phyloP scores from a whole-genome alignment of 2,113 vertebrate genomes.

The Hystrix cristata region DNA sequence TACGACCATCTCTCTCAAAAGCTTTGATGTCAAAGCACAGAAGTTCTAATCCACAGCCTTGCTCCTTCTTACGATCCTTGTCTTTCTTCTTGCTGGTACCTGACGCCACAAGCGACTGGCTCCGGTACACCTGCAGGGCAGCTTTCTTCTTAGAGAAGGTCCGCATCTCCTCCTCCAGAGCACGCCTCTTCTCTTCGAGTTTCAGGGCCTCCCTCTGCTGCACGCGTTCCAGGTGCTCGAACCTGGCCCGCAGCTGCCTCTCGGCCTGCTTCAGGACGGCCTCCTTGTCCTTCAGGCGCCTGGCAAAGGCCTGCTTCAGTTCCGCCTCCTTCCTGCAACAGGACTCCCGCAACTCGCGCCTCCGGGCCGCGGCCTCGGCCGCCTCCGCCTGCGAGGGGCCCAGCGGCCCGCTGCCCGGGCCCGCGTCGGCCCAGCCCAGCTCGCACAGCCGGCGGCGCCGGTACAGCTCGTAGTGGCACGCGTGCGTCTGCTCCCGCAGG shows the following conservation, averaged over 20 bases:
- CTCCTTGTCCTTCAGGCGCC: background rate
- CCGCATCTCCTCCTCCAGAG: background rate
- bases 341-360: background rate
- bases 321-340: background rate
- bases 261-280: background rate
- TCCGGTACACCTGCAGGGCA: background rate
- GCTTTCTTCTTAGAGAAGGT: background rate
- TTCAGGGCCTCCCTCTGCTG: background rate
- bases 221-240: background rate
- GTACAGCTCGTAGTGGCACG: background rate
- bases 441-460: background rate
- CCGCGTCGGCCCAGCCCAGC: background rate
- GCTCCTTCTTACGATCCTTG: background rate
- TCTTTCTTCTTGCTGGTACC: too few relatives aligned
- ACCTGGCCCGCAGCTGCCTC: background rate
- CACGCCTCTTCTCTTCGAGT: background rate
- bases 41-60: background rate
- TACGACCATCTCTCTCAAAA: background rate
- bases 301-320: background rate
- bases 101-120: background rate
- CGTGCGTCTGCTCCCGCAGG: background rate
- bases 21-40: background rate
- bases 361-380: background rate
- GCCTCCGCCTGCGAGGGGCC: background rate
- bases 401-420: background rate